These are phyloP conservation scores for Syngnathus typhle DNA, from an alignment of 2,113 vertebrate genomes.

Conservation along the genomic window DNA sequence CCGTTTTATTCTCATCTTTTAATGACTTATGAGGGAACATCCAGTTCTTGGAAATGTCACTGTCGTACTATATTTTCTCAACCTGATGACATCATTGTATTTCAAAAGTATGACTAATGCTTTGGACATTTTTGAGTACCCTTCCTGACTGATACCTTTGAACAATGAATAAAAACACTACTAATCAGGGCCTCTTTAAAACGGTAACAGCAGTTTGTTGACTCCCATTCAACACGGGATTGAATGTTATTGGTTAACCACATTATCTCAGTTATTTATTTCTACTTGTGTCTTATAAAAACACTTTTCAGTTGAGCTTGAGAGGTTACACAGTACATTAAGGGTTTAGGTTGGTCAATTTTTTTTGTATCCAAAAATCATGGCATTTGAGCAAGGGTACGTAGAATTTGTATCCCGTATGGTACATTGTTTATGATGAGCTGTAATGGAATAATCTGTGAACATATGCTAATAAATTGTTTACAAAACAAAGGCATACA, in stretches of 20 bases:
- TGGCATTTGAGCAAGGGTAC: neutral
- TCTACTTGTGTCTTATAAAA: neutral
- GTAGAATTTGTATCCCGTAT: neutral
- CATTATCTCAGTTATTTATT: neutral
- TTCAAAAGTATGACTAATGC: neutral
- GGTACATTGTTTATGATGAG: slow-evolving; percentile 29
- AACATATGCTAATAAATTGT: slow-evolving; percentile 29
- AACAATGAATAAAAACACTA: neutral
- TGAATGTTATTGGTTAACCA: neutral
- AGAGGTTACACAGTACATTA: neutral
- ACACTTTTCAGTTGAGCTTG: neutral
- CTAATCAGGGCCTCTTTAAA: neutral
- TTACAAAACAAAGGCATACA: slow-evolving; percentile 9
- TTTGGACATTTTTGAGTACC: neutral
- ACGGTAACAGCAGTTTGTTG: no score
- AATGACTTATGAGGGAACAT: neutral
- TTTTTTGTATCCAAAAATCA: neutral
- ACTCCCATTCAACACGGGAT: no score
- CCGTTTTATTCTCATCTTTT: neutral
- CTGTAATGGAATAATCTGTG: slow-evolving; percentile 36
- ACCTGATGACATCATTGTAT: neutral
- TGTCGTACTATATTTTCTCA: neutral
- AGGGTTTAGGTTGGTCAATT: neutral
- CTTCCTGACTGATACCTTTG: neutral
- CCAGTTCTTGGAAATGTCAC: neutral